Evolutionary conservation across 2,113 vertebrate species (phyloP).

Genomic region (Oreochromis aureus): DNA sequence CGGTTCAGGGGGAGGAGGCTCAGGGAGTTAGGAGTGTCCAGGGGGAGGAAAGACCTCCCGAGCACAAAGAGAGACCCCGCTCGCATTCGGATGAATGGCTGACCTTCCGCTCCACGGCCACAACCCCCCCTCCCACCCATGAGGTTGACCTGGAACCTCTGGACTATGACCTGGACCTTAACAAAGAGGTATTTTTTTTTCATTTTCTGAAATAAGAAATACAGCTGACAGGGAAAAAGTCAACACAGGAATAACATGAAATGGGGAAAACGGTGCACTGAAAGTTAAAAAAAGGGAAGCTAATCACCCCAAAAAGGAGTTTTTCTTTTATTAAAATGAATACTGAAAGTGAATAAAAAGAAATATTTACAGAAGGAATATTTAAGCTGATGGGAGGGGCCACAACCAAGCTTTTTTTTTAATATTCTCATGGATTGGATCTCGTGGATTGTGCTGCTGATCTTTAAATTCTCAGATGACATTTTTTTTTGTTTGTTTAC

Average conservation of each 20-base stretch:
- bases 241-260: neutral
- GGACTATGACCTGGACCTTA: slow-evolving; percentile 91
- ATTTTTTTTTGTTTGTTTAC: neutral
- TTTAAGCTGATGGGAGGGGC: neutral
- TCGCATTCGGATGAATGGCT: slow-evolving; percentile 83
- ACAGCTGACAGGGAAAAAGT: neutral
- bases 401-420: neutral
- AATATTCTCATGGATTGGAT: neutral
- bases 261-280: neutral
- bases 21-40: slow-evolving; percentile 70
- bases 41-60: slow-evolving; percentile 79
- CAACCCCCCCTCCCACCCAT: slow-evolving; percentile 72
- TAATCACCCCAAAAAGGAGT: neutral
- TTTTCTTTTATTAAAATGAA: neutral
- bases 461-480: neutral
- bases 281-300: neutral
- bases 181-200: slow-evolving; percentile 81
- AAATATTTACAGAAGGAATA: neutral
- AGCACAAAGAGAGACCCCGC: slow-evolving; percentile 68
- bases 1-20: slow-evolving; percentile 80
- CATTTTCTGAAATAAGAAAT: neutral
- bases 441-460: neutral
- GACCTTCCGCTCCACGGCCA: slow-evolving; percentile 71
- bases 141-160: slow-evolving; percentile 86
- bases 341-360: neutral